Percentiles rank a stretch among this genome's conserved stretches.
Evolutionary conservation across 2,888 invertebrate genomes (phyloP).

Genomic region (Dioctria rufipes): DNA sequence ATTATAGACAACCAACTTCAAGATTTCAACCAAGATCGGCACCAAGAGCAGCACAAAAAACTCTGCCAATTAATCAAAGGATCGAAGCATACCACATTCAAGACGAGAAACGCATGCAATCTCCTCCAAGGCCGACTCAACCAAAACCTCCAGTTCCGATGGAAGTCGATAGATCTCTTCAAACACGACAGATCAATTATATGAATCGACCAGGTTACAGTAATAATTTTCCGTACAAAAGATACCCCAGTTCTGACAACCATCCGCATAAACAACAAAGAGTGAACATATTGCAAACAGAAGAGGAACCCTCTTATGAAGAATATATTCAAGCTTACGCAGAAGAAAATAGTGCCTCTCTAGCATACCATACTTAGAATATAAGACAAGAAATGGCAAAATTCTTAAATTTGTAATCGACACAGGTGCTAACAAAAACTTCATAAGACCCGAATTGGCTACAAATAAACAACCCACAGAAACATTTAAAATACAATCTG

Average conservation of each 20-base stretch:
- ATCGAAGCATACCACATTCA: background rate
- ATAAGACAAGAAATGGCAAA: constrained; percentile 18
- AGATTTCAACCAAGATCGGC: too few species aligned
- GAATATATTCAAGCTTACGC: background rate
- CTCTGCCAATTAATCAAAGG: background rate
- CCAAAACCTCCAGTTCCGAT: constrained; percentile 38
- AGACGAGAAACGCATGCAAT: background rate
- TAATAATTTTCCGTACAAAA: constrained; percentile 5
- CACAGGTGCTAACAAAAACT: constrained; percentile 52
- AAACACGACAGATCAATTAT: constrained; percentile 48
- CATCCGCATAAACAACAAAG: background rate
- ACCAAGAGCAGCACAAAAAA: too few species aligned
- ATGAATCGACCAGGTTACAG: constrained; percentile 38
- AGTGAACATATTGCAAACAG: background rate
- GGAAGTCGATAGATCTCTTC: constrained; percentile 47
- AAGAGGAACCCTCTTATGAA: constrained; percentile 1
- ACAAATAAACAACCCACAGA: background rate
- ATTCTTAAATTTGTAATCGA: constrained; percentile 47
- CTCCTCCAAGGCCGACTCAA: too few species aligned
- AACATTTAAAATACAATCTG: constrained; percentile 39
- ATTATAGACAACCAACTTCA: background rate
- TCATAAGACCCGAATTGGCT: constrained; percentile 16
- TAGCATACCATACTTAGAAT: constrained; percentile 55
- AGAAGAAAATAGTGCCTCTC: constrained; percentile 42
- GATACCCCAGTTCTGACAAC: background rate